These are phyloP conservation scores for Coleophora flavipennella DNA, from an alignment of 2,888 invertebrate genomes.

Conservation along the genomic window DNA sequence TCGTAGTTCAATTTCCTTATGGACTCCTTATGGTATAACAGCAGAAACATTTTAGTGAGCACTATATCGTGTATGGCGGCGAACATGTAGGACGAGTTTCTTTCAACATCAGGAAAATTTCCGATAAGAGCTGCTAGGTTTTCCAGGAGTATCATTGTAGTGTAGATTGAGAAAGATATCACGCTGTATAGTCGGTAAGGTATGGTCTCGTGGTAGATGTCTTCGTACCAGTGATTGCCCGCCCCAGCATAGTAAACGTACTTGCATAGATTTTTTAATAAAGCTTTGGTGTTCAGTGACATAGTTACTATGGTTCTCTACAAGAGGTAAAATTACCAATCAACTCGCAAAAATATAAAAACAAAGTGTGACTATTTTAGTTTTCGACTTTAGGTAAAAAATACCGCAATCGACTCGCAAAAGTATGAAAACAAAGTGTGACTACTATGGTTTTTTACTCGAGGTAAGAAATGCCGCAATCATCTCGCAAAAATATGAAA, in stretches of 20 bases:
- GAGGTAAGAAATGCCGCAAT: too few relatives aligned
- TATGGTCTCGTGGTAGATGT: constrained; percentile 34
- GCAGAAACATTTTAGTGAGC: constrained; percentile 47
- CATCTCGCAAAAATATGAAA: too few relatives aligned
- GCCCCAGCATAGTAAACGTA: constrained; percentile 51
- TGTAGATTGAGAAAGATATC: constrained; percentile 43
- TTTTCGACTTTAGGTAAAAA: too few relatives aligned
- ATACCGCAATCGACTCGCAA: too few relatives aligned
- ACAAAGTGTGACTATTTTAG: too few relatives aligned
- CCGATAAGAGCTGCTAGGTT: constrained; percentile 52
- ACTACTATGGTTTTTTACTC: too few relatives aligned
- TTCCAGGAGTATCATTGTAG: constrained; percentile 51
- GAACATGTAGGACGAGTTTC: constrained; percentile 56
- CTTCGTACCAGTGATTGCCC: constrained; percentile 51
- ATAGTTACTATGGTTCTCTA: constrained; percentile 26
- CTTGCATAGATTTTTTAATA: constrained; percentile 41
- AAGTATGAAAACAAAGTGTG: too few relatives aligned
- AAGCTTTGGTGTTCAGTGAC: constrained; percentile 34
- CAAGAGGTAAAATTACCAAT: constrained; percentile 4
- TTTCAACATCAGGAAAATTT: constrained; percentile 50
- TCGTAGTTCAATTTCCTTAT: constrained; percentile 52
- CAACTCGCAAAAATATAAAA: too few relatives aligned
- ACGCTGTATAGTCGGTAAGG: constrained; percentile 36
- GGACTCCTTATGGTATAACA: constrained; percentile 46
- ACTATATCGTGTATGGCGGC: constrained; percentile 56